These are phyloP conservation scores for Anarhynchus alexandrinus DNA, from an alignment of 2,113 vertebrate species.

Conservation along the genomic window DNA sequence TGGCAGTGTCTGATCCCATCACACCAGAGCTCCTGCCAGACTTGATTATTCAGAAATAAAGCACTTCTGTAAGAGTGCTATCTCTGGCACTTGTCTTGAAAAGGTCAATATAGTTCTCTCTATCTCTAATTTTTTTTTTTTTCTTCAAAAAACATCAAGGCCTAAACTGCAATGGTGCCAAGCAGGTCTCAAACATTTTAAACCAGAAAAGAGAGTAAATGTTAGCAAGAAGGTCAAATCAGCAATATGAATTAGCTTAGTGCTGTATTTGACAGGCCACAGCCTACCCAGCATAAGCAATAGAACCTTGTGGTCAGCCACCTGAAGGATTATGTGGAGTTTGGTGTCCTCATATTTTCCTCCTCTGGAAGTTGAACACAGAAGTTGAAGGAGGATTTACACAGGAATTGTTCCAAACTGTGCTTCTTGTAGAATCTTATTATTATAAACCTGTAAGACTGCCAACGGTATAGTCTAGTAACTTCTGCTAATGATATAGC, in stretches of 20 bases:
- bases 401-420: neutral
- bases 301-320: neutral
- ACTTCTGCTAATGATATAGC: neutral
- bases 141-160: neutral
- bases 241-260: neutral
- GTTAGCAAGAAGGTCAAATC: neutral
- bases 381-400: neutral
- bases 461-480: neutral
- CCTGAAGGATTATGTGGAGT: neutral
- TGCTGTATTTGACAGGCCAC: neutral
- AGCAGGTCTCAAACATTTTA: neutral
- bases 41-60: constrained; percentile 45
- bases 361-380: neutral
- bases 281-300: neutral
- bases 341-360: neutral
- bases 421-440: neutral
- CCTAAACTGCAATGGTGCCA: neutral
- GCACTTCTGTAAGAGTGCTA: neutral
- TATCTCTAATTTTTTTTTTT: neutral
- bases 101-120: constrained; percentile 1
- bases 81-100: constrained; percentile 25
- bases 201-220: neutral
- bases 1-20: constrained; percentile 27
- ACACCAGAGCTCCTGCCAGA: constrained; percentile 31
- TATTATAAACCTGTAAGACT: neutral